Percentiles rank a stretch among this genome's conserved stretches.
phyloP scores from a whole-genome alignment of 2,888 invertebrate genomes.

The Lasioglossum pauxillum region DNA sequence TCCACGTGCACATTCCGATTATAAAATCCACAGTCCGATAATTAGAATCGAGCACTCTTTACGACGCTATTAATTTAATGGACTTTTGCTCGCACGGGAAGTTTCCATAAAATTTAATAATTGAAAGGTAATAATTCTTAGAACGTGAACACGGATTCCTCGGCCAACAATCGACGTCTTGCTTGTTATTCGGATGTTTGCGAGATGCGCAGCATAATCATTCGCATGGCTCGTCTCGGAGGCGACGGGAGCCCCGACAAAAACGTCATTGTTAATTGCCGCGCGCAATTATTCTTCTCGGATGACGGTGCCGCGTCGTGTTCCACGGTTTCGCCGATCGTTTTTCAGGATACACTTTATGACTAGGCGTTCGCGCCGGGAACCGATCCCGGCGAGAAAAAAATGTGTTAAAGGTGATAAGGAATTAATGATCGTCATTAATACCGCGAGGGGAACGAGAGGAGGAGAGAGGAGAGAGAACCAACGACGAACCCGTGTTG shows the following conservation, averaged over 20 bases:
- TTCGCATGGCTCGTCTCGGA: background rate
- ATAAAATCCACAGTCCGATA: background rate
- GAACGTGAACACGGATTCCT: background rate
- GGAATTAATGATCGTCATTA: slow-evolving; percentile 65
- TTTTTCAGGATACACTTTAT: slow-evolving; percentile 24
- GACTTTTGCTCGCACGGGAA: background rate
- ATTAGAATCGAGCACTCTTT: background rate
- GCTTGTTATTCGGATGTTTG: background rate
- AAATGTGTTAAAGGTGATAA: slow-evolving; percentile 57
- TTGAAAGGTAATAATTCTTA: background rate
- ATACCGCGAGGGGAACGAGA: slow-evolving; percentile 58
- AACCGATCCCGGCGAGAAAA: slow-evolving; percentile 9
- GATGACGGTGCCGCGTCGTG: background rate
- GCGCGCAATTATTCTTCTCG: slow-evolving; percentile 27
- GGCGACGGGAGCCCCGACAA: background rate
- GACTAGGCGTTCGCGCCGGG: slow-evolving; percentile 24
- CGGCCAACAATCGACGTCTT: background rate
- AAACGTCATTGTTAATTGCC: slow-evolving; percentile 32
- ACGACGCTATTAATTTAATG: background rate
- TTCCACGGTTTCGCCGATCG: slow-evolving; percentile 20
- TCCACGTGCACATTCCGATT: background rate
- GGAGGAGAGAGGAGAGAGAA: slow-evolving; percentile 27
- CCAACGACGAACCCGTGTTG: slow-evolving; percentile 74
- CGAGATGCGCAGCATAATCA: background rate
- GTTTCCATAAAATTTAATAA: background rate